Percentiles rank a stretch among this genome's conserved stretches.
These are phyloP conservation scores for Thereva unica DNA, from an alignment of 2,888 invertebrate genomes.

Conservation along the genomic window DNA sequence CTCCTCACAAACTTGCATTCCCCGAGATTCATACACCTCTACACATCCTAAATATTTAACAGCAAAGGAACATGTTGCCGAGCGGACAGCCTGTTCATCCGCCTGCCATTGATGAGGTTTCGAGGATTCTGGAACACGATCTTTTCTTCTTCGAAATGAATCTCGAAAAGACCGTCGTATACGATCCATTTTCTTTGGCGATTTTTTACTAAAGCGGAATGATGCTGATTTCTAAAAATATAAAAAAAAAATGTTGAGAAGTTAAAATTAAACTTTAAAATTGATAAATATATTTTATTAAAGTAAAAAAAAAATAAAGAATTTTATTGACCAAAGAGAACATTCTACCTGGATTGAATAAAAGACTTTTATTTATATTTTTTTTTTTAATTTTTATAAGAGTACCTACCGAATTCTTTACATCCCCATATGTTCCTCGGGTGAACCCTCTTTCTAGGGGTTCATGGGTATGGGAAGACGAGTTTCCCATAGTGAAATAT, in stretches of 20 bases:
- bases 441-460: conserved; percentile 72
- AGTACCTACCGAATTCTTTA: conserved; percentile 59
- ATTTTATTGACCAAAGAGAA: not conserved
- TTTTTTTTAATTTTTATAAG: not conserved
- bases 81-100: conserved; percentile 94
- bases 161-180: conserved; percentile 88
- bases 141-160: conserved; percentile 91
- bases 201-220: conserved; percentile 63
- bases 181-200: conserved; percentile 84
- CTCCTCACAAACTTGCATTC: conserved; percentile 99
- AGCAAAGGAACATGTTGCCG: conserved; percentile 95
- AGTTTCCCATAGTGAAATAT: conserved; percentile 71
- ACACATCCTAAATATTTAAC: conserved; percentile 99
- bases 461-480: conserved; percentile 80
- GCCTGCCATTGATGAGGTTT: conserved; percentile 98
- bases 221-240: conserved; percentile 62
- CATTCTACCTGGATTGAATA: conserved; percentile 5
- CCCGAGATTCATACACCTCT: conserved; percentile 98
- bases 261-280: not conserved
- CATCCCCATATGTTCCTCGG: conserved; percentile 59
- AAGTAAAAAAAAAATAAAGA: too few relatives aligned
- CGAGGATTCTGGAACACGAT: conserved; percentile 85
- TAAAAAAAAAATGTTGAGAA: conserved; percentile 31
- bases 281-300: too few relatives aligned
- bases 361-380: not conserved